Conservation (phyloP, 2,888 invertebrate species). For the Sinodicranocentrus sp. region DNA sequence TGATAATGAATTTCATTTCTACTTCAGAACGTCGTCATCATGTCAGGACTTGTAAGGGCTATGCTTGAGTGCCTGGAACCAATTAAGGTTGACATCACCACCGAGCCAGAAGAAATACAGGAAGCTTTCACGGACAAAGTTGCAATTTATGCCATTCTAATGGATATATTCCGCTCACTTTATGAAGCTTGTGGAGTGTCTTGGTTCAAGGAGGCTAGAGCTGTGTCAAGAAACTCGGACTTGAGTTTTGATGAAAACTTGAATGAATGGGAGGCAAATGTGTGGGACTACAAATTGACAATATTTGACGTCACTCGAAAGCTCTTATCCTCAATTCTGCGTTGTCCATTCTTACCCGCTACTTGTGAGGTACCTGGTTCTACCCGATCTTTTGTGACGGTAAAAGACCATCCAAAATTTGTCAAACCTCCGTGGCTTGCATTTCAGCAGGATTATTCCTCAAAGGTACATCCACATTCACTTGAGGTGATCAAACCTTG, state of each 20-base stretch:
- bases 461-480: conserved; percentile 59
- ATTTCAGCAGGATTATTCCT: conserved; percentile 45
- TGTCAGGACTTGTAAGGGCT: conserved; percentile 45
- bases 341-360: conserved; percentile 51
- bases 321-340: conserved; percentile 32
- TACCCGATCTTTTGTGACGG: conserved; percentile 33
- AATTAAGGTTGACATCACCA: neutral
- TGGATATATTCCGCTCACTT: conserved; percentile 74
- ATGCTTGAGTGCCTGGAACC: conserved; percentile 38
- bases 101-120: neutral
- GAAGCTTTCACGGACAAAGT: conserved; percentile 54
- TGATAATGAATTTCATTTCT: neutral
- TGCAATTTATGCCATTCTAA: conserved; percentile 66
- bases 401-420: conserved; percentile 70
- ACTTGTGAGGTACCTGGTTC: conserved; percentile 23
- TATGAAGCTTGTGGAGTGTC: conserved; percentile 72
- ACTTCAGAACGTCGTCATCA: conserved; percentile 46
- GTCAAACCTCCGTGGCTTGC: conserved; percentile 69
- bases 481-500: neutral
- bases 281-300: conserved; percentile 45
- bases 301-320: conserved; percentile 55
- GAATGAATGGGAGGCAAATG: conserved; percentile 43
- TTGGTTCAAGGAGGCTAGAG: conserved; percentile 59
- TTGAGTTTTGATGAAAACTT: conserved; percentile 22
- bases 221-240: neutral